Evolutionary conservation across 1,140 invertebrate species (phyloP).

Genomic region (Arctopsyche grandis): DNA sequence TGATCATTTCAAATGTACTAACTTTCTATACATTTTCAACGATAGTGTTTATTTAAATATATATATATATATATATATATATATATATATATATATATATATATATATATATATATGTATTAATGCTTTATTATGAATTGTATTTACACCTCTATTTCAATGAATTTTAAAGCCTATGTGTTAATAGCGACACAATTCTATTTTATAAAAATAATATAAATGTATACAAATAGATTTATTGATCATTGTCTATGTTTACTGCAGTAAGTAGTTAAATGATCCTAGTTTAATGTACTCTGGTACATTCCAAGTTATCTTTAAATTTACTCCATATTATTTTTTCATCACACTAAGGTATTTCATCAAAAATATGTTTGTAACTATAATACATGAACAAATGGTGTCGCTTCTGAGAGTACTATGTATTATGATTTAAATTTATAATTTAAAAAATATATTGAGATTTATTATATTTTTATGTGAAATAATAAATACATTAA

Average conservation of each 20-base stretch:
- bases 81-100: no score
- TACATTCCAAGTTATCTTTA: constrained; percentile 49
- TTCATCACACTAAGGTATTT: neutral
- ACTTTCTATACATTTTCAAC: constrained; percentile 52
- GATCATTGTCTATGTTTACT: constrained; percentile 53
- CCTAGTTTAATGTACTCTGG: constrained; percentile 51
- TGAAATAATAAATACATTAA: no score
- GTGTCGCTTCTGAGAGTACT: neutral
- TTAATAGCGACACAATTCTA: constrained; percentile 54
- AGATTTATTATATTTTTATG: no score
- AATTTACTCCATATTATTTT: neutral
- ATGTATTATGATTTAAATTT: no score
- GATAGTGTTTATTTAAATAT: constrained; percentile 50
- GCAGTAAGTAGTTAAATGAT: constrained; percentile 53
- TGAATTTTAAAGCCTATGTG: constrained; percentile 52
- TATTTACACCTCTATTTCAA: constrained; percentile 54
- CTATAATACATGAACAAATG: neutral
- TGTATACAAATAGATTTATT: constrained; percentile 54
- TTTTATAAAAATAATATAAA: constrained; percentile 55
- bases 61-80: no score
- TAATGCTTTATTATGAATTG: constrained; percentile 53
- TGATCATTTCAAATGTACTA: constrained; percentile 45
- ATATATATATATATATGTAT: constrained; percentile 42
- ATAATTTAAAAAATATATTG: no score
- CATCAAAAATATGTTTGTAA: neutral